Conservation (phyloP, 2,797 vertebrate species). For the Lepidocolaptes lacrymiger region DNA sequence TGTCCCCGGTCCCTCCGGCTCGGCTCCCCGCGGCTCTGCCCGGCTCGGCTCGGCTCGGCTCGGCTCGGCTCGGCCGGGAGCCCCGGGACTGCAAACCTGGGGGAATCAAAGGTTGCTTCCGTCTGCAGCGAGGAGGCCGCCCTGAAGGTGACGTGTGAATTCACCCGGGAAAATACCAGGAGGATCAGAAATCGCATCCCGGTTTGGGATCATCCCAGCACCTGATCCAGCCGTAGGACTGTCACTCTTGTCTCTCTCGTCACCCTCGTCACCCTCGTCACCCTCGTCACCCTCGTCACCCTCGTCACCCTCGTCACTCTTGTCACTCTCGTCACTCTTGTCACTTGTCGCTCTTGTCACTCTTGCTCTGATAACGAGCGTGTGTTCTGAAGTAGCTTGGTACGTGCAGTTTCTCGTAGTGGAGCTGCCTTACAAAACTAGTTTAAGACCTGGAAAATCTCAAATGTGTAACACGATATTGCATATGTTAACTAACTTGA, state of each 20-base stretch:
- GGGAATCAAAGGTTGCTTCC: accelerated
- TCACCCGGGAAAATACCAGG: not conserved
- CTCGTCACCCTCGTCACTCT: too few species aligned
- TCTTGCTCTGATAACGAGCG: accelerated
- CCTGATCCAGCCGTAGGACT: accelerated
- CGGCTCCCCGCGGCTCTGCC: not conserved
- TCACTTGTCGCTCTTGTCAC: not conserved
- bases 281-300: too few species aligned
- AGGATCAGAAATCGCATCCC: not conserved
- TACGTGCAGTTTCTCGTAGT: not conserved
- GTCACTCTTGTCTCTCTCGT: too few species aligned
- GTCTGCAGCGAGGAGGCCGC: not conserved
- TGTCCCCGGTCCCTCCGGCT: too few species aligned
- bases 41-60: too few species aligned
- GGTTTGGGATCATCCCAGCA: accelerated
- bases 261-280: too few species aligned
- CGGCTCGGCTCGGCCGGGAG: not conserved
- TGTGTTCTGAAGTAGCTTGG: not conserved
- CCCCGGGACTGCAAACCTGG: accelerated
- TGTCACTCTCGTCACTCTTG: too few species aligned
- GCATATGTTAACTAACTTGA: accelerated
- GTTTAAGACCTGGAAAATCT: not conserved
- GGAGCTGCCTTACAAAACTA: not conserved
- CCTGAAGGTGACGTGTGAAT: not conserved
- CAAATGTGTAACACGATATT: too few species aligned